phyloP scores from a whole-genome alignment of 1,140 invertebrate species.

The Macrobrachium nipponense region DNA sequence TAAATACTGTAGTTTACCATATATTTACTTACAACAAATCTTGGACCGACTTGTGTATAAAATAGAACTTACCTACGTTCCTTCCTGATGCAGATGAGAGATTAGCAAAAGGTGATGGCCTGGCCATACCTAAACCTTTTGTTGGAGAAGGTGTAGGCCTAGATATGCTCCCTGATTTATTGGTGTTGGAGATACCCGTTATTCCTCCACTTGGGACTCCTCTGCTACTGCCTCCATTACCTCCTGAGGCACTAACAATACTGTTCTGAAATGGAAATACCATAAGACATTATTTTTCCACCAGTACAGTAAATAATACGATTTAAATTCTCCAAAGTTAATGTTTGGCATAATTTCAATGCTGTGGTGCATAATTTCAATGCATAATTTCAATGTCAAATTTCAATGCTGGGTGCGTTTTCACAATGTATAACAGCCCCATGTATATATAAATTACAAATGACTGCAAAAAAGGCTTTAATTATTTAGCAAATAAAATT shows the following conservation, averaged over 20 bases:
- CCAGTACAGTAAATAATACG: not conserved
- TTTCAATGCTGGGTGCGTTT: not conserved
- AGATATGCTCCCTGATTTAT: conserved; percentile 36
- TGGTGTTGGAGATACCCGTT: conserved; percentile 11
- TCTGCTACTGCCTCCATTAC: conserved; percentile 28
- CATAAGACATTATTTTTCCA: not conserved
- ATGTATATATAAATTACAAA: not conserved
- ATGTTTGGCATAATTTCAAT: not conserved
- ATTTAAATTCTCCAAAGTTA: not conserved
- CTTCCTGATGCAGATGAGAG: conserved; percentile 58
- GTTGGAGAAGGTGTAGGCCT: conserved; percentile 51
- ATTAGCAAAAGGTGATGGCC: conserved; percentile 60
- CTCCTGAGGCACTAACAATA: conserved; percentile 29
- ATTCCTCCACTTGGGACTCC: conserved; percentile 43
- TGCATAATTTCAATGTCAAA: too few relatives aligned
- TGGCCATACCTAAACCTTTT: conserved; percentile 39
- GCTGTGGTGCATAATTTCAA: too few relatives aligned
- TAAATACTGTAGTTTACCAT: too few relatives aligned
- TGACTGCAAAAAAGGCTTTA: not conserved
- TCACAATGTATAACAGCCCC: not conserved
- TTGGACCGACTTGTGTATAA: too few relatives aligned
- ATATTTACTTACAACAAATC: too few relatives aligned
- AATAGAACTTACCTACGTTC: conserved; percentile 35
- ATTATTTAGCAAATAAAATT: not conserved
- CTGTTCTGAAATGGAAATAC: conserved; percentile 16